Evolutionary conservation across 2,113 vertebrate species (phyloP).

Genomic region (Calypte anna): DNA sequence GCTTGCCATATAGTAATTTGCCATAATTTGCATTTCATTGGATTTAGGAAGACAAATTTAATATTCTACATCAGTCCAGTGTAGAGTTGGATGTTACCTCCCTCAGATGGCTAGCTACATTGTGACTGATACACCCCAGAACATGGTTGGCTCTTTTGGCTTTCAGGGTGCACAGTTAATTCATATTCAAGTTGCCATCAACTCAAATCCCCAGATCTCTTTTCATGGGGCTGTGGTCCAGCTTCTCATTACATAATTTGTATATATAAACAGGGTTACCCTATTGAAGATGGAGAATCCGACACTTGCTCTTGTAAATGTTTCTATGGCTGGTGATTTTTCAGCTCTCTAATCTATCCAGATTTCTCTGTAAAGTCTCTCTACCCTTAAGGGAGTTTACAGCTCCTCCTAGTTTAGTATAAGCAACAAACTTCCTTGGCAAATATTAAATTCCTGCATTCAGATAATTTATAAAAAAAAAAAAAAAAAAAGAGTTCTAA

Average conservation of each 20-base stretch:
- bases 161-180: background rate
- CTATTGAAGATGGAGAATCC: background rate
- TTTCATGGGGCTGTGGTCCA: background rate
- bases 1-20: no score
- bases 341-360: background rate
- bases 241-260: background rate
- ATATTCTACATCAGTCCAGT: background rate
- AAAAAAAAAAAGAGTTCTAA: background rate
- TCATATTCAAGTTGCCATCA: background rate
- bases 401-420: background rate
- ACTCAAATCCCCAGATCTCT: background rate
- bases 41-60: no score
- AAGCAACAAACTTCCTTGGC: background rate
- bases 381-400: fast-evolving
- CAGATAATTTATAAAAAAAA: background rate
- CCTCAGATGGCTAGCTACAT: fast-evolving
- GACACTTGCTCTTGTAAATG: background rate
- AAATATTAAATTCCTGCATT: background rate
- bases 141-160: background rate
- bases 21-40: no score
- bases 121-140: background rate
- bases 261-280: fast-evolving
- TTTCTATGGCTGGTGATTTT: fast-evolving
- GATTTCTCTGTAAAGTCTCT: background rate
- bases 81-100: no score